Conservation (phyloP, 2,113 vertebrate species). For the Mugil cephalus region DNA sequence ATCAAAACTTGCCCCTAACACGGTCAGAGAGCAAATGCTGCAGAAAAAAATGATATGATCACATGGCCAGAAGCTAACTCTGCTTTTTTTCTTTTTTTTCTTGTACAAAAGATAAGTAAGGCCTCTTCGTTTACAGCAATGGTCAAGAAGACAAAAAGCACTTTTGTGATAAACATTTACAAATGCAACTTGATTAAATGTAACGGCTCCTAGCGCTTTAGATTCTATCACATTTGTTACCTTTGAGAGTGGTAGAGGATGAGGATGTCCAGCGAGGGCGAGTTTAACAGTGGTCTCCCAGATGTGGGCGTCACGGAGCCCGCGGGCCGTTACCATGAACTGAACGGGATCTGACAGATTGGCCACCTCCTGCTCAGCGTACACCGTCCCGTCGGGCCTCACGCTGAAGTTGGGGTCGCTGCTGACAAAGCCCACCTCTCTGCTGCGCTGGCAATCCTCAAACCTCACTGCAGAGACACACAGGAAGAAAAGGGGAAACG, state of each 20-base stretch:
- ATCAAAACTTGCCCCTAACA: neutral
- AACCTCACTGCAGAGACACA: constrained; percentile 88
- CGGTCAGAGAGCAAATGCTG: neutral
- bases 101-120: no score
- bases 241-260: constrained; percentile 76
- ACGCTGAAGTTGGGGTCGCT: constrained; percentile 91
- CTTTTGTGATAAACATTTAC: neutral
- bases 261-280: constrained; percentile 86
- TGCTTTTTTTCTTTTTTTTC: no score
- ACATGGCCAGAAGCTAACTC: no score
- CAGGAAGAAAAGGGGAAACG: constrained; percentile 33
- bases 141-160: neutral
- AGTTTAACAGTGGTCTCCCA: constrained; percentile 91
- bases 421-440: constrained; percentile 88
- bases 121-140: neutral
- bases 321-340: constrained; percentile 88
- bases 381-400: constrained; percentile 87
- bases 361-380: constrained; percentile 85
- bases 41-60: neutral
- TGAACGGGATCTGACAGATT: constrained; percentile 88
- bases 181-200: no score
- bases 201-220: no score
- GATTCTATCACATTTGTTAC: constrained; percentile 46
- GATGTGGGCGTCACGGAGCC: constrained; percentile 81
- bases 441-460: constrained; percentile 88